Base-by-base conservation (phyloP, 2,888 invertebrate species). In the Ornithoptera alexandrae region DNA sequence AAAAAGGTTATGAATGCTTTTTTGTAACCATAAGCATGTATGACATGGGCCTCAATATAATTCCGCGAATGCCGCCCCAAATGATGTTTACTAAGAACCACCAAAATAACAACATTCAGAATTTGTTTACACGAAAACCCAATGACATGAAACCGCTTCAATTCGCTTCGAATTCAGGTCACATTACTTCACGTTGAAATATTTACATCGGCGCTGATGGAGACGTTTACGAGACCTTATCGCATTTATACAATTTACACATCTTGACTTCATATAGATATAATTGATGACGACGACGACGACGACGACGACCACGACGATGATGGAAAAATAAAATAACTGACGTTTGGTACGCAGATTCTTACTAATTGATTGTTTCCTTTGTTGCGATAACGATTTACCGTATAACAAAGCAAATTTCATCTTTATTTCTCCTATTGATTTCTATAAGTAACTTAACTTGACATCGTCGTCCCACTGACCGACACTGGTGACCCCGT, bases 131-230 rank as follows among this genome's bases (percentile, higher is more conserved):
- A 15, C 20, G 63, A 58, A 58, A 50, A 57, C n/a, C 67, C 62
- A 56, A 57, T 58, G 62, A 36, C 58, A 68, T n/a, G 57, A 56
- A 30, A 58, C 46, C 46, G 57, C 30, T 24, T 58, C 18, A 42
- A 62, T 57, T 42, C 57, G 30, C 30, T 20, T 18, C 17, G 58
- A 46, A 68, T 68, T 63, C 36, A 68, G 68, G 68, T 63, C 68
- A 63, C 62, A 58, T 67, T 62, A 67, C 62, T 62, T 67, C 58
- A 63, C 24, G 58, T 20, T 63, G 46, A 68, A 68, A 68, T 59
- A 58, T 63, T 58, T 20, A 8, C 20, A 58, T 46, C 56, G 20
- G 56, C 39, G 17, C 17, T 46, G 50, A 30, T 17, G 30, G 20
- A 20, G 62, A 62, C 58, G 57, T 68, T 68, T 62, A 58, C 62